Percentiles rank a stretch among this genome's conserved stretches.
These are phyloP conservation scores for Perizoma affinitatum DNA, from an alignment of 2,888 invertebrate genomes.

Conservation along the genomic window DNA sequence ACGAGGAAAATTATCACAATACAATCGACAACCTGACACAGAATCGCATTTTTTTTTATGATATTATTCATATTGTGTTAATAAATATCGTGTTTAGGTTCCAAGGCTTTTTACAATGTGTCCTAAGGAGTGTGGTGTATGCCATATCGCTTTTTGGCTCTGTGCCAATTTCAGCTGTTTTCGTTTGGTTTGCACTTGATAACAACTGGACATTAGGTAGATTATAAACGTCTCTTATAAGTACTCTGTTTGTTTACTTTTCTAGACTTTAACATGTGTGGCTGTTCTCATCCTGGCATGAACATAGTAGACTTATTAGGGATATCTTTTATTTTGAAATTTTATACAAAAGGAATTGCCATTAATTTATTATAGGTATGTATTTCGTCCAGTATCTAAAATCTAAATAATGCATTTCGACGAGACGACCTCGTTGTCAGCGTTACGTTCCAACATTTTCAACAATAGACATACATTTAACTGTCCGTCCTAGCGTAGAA, in stretches of 20 bases:
- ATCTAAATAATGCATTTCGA: constrained; percentile 15
- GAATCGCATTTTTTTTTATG: background rate
- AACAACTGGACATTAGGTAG: constrained; percentile 46
- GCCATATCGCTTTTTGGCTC: constrained; percentile 57
- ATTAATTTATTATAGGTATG: too few relatives aligned
- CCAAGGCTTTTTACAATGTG: constrained; percentile 45
- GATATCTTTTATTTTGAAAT: background rate
- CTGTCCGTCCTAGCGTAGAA: constrained; percentile 22
- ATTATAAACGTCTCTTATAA: constrained; percentile 40
- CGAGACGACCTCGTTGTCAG: constrained; percentile 24
- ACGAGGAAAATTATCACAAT: constrained; percentile 28
- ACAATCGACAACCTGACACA: too few relatives aligned
- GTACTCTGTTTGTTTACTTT: constrained; percentile 36
- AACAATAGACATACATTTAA: constrained; percentile 37
- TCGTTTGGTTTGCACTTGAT: constrained; percentile 45
- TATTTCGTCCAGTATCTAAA: background rate
- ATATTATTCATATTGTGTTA: constrained; percentile 12
- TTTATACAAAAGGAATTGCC: too few relatives aligned
- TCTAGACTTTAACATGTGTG: constrained; percentile 25
- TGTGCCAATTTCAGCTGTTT: constrained; percentile 52
- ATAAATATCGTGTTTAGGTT: constrained; percentile 30
- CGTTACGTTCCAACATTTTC: constrained; percentile 12
- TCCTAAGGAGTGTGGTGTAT: constrained; percentile 55
- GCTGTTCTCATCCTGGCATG: constrained; percentile 25
- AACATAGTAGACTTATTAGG: constrained; percentile 16